A percentile compares a stretch with the other conserved stretches of the same genome.
These are phyloP conservation scores for Calliopsis andreniformis DNA, from an alignment of 1,140 invertebrate genomes.

Conservation along the genomic window DNA sequence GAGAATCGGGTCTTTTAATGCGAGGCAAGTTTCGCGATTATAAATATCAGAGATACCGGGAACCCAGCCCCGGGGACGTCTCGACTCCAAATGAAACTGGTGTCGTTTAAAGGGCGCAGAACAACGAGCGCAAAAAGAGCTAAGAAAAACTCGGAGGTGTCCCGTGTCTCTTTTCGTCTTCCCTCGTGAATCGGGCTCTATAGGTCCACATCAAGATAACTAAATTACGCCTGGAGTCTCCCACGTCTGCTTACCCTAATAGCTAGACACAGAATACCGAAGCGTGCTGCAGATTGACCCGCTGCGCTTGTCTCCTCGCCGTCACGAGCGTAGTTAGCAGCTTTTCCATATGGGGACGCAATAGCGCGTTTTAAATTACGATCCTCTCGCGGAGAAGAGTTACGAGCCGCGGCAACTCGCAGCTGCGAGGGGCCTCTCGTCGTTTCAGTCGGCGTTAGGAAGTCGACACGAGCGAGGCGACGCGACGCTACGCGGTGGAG, in stretches of 20 bases:
- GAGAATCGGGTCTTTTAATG: constrained; percentile 81
- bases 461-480: constrained; percentile 14
- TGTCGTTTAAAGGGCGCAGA: constrained; percentile 29
- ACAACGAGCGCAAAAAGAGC: constrained; percentile 27
- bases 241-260: too few relatives aligned
- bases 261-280: too few relatives aligned
- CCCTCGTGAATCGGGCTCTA: background rate
- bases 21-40: constrained; percentile 78
- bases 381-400: constrained; percentile 44
- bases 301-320: background rate
- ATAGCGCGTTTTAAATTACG: constrained; percentile 45
- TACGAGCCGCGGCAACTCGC: constrained; percentile 48
- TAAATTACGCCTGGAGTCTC: too few relatives aligned
- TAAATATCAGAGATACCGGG: constrained; percentile 81
- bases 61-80: constrained; percentile 70
- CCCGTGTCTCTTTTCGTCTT: too few relatives aligned
- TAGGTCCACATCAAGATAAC: too few relatives aligned
- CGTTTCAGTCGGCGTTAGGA: constrained; percentile 15
- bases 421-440: constrained; percentile 47
- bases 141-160: too few relatives aligned
- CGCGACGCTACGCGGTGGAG: background rate
- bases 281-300: background rate
- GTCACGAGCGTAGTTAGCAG: constrained; percentile 7
- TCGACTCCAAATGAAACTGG: constrained; percentile 66
- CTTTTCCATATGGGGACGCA: background rate